Evolutionary conservation across 2,888 invertebrate species (phyloP), one percentile per base, ranked within the genome.

Genomic region (Brachycybe producta): DNA sequence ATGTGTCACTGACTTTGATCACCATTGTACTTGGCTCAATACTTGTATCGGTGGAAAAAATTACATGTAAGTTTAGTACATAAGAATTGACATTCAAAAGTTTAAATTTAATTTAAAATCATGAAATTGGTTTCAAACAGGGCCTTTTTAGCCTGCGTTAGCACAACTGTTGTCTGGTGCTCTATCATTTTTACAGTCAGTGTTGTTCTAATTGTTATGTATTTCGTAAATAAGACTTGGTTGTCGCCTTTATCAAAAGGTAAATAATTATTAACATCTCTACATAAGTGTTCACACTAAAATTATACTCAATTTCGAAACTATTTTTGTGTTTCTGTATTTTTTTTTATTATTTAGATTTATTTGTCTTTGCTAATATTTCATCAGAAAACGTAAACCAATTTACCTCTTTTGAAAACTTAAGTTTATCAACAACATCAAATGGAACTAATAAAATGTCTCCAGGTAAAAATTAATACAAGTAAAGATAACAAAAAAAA

Each of bases 1-100:
- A 58, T 97, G 97, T 70, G 85, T 97, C 45, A 79, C 81, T 13
- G 76, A 79, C 52, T 97, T 97, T 69, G 95, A 97, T 67, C 95
- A 95, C 68, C 95, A 97, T 69, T 97, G 95, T 74, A 91, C 92
- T 74, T 97, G 97, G 95, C 74, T 97, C 58, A 97, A 97, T 73
- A 94, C 91, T 69, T 97, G 97, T 71, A 79, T 97, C 54, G 97
- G 97, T 7, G 77, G 77, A 40, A 74, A 87, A 59, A 95, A 94
- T 68, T 95, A 94, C 73, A 52, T 41, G 52, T 52, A 24, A 44
- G 26, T 13, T 26, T 26, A n/a, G n/a, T n/a, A n/a, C n/a, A n/a
- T n/a, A 30, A 30, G 8, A 30, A 30, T 30, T 30, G 32, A 30
- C 32, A 30, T 8, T 11, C 13, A 11, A 30, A 11, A 30, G 8